A percentile compares a stretch with the other conserved stretches of the same genome.
These are phyloP conservation scores for Spinus pinus DNA, from an alignment of 2,797 vertebrate species.

Conservation along the genomic window DNA sequence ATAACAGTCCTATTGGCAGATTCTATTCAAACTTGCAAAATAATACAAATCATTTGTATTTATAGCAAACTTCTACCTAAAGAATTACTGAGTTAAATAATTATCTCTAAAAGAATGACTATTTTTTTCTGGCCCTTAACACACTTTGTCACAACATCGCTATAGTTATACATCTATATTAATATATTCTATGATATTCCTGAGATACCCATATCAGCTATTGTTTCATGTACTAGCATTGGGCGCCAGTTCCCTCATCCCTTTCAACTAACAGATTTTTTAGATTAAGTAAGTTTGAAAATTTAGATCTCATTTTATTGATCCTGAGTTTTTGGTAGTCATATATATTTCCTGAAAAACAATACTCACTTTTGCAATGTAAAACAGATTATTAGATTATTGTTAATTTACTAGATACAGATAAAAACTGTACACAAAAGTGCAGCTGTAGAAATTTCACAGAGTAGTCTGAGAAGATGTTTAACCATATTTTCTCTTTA, in stretches of 20 bases:
- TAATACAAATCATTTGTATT: not conserved
- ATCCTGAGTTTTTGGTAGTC: not conserved
- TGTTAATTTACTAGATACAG: not conserved
- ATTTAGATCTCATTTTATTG: not conserved
- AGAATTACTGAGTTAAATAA: not conserved
- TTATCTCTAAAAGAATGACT: not conserved
- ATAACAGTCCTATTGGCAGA: not conserved
- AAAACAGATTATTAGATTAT: not conserved
- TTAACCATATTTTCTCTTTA: not conserved
- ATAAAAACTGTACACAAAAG: not conserved
- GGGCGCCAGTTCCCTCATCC: not conserved
- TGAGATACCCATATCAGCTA: accelerated
- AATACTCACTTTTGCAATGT: not conserved
- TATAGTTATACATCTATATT: not conserved
- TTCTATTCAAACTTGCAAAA: not conserved
- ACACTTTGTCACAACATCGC: not conserved
- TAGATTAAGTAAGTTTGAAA: not conserved
- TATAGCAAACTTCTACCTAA: not conserved
- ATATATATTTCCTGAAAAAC: not conserved
- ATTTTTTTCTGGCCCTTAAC: not conserved
- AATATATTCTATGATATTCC: not conserved
- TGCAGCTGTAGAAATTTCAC: not conserved
- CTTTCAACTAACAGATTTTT: not conserved
- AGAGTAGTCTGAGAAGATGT: not conserved
- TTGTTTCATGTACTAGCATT: not conserved